Evolutionary conservation across 2,797 vertebrate genomes (phyloP).

Genomic region (Aulostomus chinensis): DNA sequence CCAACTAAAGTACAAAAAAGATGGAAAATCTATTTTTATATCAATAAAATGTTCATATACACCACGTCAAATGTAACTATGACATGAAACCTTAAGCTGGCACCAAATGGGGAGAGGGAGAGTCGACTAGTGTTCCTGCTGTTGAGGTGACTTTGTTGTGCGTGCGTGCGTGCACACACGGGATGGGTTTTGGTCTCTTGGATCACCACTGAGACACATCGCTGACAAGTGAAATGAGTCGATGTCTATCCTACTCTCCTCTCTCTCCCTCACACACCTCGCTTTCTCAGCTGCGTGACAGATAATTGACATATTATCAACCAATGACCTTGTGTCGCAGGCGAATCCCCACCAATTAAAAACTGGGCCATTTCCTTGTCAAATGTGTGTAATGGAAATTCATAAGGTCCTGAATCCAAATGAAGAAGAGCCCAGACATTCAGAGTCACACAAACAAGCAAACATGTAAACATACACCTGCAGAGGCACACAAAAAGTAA

Average conservation of each 20-base stretch:
- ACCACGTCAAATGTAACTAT: too few species aligned
- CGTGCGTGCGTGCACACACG: conserved; percentile 46
- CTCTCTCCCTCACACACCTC: neutral
- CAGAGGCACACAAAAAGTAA: conserved; percentile 12
- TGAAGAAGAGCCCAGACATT: conserved; percentile 18
- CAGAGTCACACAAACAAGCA: neutral
- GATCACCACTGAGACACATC: conserved; percentile 40
- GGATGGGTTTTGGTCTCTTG: conserved; percentile 13
- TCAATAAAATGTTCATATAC: too few species aligned
- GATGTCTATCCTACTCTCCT: conserved; percentile 13
- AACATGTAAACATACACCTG: conserved; percentile 9
- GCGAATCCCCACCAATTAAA: conserved; percentile 62
- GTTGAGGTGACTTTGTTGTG: conserved; percentile 67
- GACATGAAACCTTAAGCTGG: too few species aligned
- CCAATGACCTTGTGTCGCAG: conserved; percentile 63
- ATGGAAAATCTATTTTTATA: too few species aligned
- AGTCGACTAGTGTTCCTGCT: conserved; percentile 55
- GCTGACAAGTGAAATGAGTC: conserved; percentile 62
- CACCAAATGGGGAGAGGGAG: too few species aligned
- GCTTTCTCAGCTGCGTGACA: conserved; percentile 43
- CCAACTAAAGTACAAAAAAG: too few species aligned
- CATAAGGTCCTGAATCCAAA: conserved; percentile 36
- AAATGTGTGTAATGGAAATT: conserved; percentile 51
- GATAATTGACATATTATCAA: conserved; percentile 68
- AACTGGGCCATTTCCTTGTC: conserved; percentile 54